Evolutionary conservation across 2,888 invertebrate genomes (phyloP).

Genomic region (Drosophila atripex): DNA sequence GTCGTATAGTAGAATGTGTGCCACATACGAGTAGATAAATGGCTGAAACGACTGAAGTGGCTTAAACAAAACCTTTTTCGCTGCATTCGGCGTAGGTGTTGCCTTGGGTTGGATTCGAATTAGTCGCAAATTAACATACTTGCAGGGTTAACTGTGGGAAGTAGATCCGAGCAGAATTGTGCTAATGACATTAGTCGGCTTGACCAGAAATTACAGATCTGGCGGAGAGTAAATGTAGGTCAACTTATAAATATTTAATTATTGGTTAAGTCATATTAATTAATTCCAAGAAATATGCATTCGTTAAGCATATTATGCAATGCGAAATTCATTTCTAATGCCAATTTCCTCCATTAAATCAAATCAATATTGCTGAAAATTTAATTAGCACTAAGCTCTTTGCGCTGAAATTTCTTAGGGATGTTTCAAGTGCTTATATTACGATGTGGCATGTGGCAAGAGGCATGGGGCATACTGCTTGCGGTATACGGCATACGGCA

Average conservation of each 20-base stretch:
- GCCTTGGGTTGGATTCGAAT: slow-evolving; percentile 56
- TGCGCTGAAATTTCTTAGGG: slow-evolving; percentile 45
- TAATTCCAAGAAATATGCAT: not conserved
- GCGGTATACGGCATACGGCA: slow-evolving; percentile 19
- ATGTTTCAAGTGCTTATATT: slow-evolving; percentile 43
- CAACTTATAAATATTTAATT: slow-evolving; percentile 18
- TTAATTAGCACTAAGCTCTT: slow-evolving; percentile 69
- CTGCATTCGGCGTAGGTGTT: slow-evolving; percentile 19
- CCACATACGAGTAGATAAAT: slow-evolving; percentile 21
- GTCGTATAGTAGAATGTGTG: slow-evolving; percentile 18
- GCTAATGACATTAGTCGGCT: slow-evolving; percentile 36
- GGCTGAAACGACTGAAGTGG: not conserved
- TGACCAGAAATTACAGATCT: slow-evolving; percentile 36
- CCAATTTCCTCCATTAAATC: slow-evolving; percentile 42
- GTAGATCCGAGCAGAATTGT: slow-evolving; percentile 27
- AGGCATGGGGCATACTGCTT: not conserved
- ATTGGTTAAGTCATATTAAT: not conserved
- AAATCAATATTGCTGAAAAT: slow-evolving; percentile 66
- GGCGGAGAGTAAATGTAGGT: slow-evolving; percentile 20
- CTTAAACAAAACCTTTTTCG: slow-evolving; percentile 24
- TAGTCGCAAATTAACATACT: slow-evolving; percentile 73
- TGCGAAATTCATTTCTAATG: not conserved
- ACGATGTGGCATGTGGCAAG: slow-evolving; percentile 10
- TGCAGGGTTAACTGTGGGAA: slow-evolving; percentile 43
- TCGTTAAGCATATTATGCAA: not conserved